A percentile compares a stretch with the other conserved stretches of the same genome.
phyloP scores from a whole-genome alignment of 2,113 vertebrate genomes.

The Phaethornis superciliosus region DNA sequence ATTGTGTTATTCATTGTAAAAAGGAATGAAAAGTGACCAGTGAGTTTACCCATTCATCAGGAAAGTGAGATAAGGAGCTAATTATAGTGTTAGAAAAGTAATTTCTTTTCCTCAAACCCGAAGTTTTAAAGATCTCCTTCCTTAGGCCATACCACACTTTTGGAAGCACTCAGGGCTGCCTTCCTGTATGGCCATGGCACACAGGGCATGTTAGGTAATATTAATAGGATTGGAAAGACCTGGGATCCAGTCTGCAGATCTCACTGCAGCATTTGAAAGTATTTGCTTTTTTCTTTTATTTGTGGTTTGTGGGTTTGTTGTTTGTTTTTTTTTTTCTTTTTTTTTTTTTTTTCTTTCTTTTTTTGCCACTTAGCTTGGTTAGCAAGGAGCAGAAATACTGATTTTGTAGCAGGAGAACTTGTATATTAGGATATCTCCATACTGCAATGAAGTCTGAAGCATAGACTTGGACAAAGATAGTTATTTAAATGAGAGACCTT shows the following conservation, averaged over 20 bases:
- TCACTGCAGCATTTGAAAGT: neutral
- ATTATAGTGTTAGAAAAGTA: neutral
- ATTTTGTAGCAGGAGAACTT: neutral
- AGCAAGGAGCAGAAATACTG: neutral
- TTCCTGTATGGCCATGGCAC: neutral
- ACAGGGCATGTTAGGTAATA: accelerated
- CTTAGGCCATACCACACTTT: neutral
- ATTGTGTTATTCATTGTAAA: neutral
- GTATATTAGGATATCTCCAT: neutral
- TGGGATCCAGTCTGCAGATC: neutral
- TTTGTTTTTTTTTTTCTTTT: neutral
- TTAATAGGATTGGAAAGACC: neutral
- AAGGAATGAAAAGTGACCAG: neutral
- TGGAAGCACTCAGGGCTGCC: neutral
- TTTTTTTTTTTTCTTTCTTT: too few relatives aligned
- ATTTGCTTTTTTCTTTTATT: neutral
- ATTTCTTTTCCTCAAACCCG: neutral
- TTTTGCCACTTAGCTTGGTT: neutral
- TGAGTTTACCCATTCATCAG: neutral
- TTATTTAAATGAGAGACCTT: conserved; percentile 8
- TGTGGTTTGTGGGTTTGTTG: too few relatives aligned
- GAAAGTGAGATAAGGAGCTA: neutral
- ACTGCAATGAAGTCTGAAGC: neutral
- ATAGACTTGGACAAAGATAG: neutral
- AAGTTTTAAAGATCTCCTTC: neutral